Evolutionary conservation across 1,140 invertebrate species (phyloP), one percentile per base, ranked within the genome.

Genomic region (Andrena cerasifolii): DNA sequence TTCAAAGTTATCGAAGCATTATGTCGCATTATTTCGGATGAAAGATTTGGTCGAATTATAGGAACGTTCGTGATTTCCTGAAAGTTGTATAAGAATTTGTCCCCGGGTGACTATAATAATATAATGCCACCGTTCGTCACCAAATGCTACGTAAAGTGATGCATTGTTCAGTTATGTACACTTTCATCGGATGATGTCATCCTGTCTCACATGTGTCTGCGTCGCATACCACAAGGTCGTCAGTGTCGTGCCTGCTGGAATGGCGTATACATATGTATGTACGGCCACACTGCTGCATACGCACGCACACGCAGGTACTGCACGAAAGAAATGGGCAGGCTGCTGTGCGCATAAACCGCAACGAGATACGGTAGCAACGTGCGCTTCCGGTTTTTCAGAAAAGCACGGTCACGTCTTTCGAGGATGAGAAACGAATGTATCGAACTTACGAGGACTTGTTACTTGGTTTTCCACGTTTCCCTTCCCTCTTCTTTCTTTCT

Each of bases 131-230:
- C 40, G 31, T 61, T 61, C 43, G 66, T 77, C 75, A 61, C 66
- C 33, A 31, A 76, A 58, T 58, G 71, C 66, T 43, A 71, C 36
- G 56, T 51, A 71, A 77, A 77, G 85, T 89, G 89, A 91, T 90
- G 84, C 90, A 91, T 89, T 88, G 84, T 75, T 89, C 76, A 87
- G 88, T 86, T 90, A 90, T 90, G 87, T 84, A 85, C 82, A 90
- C 87, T 90, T 90, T 90, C 89, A 87, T 90, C 84, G 71, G 87
- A 83, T 90, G 90, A 91, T 89, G 89, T 90, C 90, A 90, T 89
- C 83, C 82, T 73, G 74, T 53, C 81, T 83, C 66, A 63, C 59
- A 28, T 83, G 56, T 83, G 74, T 80, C 85, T 76, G 74, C 77
- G 85, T 85, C 79, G 74, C 83, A 83, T 79, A 84, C 74, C 80